phyloP scores from a whole-genome alignment of 2,113 vertebrate genomes.

The Sitta europaea region DNA sequence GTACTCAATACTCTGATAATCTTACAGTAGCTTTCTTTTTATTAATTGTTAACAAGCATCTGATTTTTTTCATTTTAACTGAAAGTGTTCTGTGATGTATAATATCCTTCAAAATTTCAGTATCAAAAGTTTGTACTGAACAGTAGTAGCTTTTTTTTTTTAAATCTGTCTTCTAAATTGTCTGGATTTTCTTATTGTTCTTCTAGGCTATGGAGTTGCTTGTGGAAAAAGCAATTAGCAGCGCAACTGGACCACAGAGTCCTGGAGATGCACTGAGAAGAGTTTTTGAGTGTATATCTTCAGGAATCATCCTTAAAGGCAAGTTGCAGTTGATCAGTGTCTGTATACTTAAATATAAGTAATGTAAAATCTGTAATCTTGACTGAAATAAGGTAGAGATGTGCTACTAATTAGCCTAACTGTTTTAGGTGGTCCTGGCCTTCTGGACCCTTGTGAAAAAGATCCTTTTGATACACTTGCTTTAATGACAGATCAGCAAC shows the following conservation, averaged over 20 bases:
- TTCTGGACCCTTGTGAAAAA: slow-evolving; percentile 97
- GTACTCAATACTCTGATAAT: not conserved
- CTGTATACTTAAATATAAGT: not conserved
- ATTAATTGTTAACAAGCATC: not conserved
- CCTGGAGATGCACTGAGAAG: slow-evolving; percentile 93
- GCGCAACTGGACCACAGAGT: slow-evolving; percentile 90
- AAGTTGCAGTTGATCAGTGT: slow-evolving; percentile 35
- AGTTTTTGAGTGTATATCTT: slow-evolving; percentile 96
- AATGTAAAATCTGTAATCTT: not conserved
- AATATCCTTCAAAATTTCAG: not conserved
- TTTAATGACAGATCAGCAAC: slow-evolving; percentile 88
- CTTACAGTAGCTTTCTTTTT: not conserved
- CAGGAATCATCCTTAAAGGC: slow-evolving; percentile 93
- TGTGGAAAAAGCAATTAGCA: slow-evolving; percentile 97
- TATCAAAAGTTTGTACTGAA: not conserved
- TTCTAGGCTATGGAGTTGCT: slow-evolving; percentile 93
- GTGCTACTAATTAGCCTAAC: not conserved
- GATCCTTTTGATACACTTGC: slow-evolving; percentile 87
- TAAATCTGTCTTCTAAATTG: not conserved
- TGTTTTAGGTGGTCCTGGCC: slow-evolving; percentile 86
- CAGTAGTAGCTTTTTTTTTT: not conserved
- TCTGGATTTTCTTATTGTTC: not conserved
- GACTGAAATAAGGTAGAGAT: not conserved
- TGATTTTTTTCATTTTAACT: not conserved
- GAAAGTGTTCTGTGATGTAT: not conserved